These are phyloP conservation scores for Phocoena phocoena DNA, from an alignment of 2,113 vertebrate species.

Conservation along the genomic window DNA sequence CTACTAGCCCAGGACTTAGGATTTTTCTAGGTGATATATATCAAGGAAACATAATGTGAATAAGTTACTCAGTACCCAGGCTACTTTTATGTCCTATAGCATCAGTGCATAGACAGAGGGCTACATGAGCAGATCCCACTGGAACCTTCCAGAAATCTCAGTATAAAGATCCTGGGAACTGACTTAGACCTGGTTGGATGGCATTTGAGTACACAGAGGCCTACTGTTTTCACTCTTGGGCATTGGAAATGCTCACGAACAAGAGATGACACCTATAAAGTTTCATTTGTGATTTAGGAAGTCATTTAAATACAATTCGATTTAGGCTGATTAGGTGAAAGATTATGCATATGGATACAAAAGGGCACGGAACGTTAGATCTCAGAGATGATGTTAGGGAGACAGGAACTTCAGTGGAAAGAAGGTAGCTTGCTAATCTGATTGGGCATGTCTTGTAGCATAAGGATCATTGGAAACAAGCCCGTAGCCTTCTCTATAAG, in stretches of 20 bases:
- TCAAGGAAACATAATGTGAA: not conserved
- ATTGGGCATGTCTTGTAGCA: not conserved
- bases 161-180: not conserved
- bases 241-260: not conserved
- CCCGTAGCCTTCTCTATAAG: not conserved
- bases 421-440: not conserved
- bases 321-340: slow-evolving; percentile 9
- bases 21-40: not conserved
- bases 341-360: not conserved
- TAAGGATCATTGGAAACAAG: not conserved
- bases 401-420: slow-evolving; percentile 25
- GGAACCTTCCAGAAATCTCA: not conserved
- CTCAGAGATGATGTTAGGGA: not conserved
- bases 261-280: not conserved
- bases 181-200: not conserved
- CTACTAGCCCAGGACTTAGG: not conserved
- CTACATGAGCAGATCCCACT: not conserved
- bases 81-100: not conserved
- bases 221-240: not conserved
- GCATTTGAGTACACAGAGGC: not conserved
- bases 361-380: slow-evolving; percentile 14
- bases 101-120: not conserved
- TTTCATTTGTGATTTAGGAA: slow-evolving; percentile 40
- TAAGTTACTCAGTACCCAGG: not conserved
- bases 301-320: slow-evolving; percentile 2